Conservation (phyloP, 2,113 vertebrate genomes). For the Dendropsophus ebraccatus region DNA sequence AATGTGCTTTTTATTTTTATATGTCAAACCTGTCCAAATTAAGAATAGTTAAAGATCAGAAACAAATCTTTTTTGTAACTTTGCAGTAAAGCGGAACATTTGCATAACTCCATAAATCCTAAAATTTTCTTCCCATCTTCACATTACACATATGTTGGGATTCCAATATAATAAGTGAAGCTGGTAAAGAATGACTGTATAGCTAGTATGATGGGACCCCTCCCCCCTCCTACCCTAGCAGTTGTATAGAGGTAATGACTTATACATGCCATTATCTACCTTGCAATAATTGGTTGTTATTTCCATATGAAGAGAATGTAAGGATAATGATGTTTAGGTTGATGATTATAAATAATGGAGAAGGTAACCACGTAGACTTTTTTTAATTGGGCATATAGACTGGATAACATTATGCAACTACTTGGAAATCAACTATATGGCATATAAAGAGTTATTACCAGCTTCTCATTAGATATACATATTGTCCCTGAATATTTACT, state of each 20-base stretch:
- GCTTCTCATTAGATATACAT: conserved; percentile 64
- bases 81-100: neutral
- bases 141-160: neutral
- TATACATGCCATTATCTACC: neutral
- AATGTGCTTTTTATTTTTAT: neutral
- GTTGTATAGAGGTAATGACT: neutral
- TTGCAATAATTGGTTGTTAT: conserved; percentile 3
- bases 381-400: neutral
- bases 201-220: neutral
- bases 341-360: conserved; percentile 11
- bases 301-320: conserved; percentile 7
- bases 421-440: neutral
- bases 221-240: neutral
- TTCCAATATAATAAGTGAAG: neutral
- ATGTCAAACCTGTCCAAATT: neutral
- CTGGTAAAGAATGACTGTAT: neutral
- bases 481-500: conserved; percentile 70
- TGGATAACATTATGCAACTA: neutral
- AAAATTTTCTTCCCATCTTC: neutral
- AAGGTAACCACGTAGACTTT: neutral
- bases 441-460: neutral
- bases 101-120: neutral
- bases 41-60: neutral
- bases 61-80: neutral
- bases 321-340: neutral